Base-by-base conservation (phyloP, 2,888 invertebrate genomes). In the Augochlorella aurata region DNA sequence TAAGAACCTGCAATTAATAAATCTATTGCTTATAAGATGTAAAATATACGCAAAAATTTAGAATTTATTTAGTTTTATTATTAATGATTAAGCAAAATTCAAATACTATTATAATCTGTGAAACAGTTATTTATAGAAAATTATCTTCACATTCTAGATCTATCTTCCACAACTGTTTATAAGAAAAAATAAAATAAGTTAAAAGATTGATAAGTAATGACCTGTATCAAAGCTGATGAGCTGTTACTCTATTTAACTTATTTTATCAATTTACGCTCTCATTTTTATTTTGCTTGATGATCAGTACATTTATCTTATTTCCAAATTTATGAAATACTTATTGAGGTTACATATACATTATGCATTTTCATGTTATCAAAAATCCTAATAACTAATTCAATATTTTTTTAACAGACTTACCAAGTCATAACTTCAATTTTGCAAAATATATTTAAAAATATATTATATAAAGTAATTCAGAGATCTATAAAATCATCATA, bases 1-100 rank as follows among this genome's bases (percentile, higher is more conserved):
- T 79, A 85, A 86, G 89, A 88, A 91, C 91, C 91, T 91, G 90
- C 85, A 92, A 92, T 90, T 87, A 50, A 89, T 73, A 85, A 89
- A 87, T 89, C 75, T 67, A 73, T 74, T 73, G 71, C 70, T 79
- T 88, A 77, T 70, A 77, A 29, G 71, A 44, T n/a, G n/a, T 44
- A 65, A 10, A 65, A 65, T 65, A 65, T 65, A 44, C 18, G 18
- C 18, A 18, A 7, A 50, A 50, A 18, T 18, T 29, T 29, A 29
- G 2, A 21, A 54, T 73, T 72, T 47, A 72, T n/a, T 85, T 61
- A 49, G 54, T 74, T 84, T 49, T 77, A 80, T 83, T 87, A 82
- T 84, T 63, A 16, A 67, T 67, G 86, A 86, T 84, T 81, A 82
- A 71, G 66, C 73, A 54, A 24, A 24, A 58, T 16, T 77, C 69